These are phyloP conservation scores for Himalopsyche kuldschensis DNA, from an alignment of 2,888 invertebrate genomes.

Conservation along the genomic window DNA sequence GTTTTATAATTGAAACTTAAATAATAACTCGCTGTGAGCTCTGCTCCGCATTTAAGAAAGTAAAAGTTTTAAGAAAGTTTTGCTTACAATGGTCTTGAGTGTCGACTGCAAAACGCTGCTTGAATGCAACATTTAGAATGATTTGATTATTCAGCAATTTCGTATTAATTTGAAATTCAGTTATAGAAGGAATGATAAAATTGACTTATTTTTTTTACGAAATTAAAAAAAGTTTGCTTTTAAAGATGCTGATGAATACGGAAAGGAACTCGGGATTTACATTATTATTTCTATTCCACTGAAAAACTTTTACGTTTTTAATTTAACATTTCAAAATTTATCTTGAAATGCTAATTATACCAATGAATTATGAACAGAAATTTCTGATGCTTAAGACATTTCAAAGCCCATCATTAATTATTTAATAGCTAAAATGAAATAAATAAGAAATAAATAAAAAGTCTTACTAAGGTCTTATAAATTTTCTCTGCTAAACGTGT, in stretches of 20 bases:
- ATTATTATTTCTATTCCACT: not conserved
- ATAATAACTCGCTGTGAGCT: conserved; percentile 6
- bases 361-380: too few species aligned
- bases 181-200: not conserved
- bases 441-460: too few species aligned
- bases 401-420: too few species aligned
- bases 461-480: too few species aligned
- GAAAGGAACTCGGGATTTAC: not conserved
- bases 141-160: not conserved
- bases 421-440: too few species aligned
- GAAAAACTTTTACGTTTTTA: not conserved
- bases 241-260: not conserved
- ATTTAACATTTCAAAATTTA: not conserved
- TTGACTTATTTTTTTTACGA: not conserved
- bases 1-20: conserved; percentile 18
- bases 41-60: not conserved
- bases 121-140: not conserved
- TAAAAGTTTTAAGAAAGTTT: not conserved
- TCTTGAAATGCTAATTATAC: too few species aligned
- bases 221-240: not conserved
- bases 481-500: too few species aligned
- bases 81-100: not conserved
- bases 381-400: too few species aligned
- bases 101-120: not conserved
- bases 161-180: not conserved